Percentiles rank a stretch among this genome's conserved stretches.
These are phyloP conservation scores for Climacteris rufus DNA, from an alignment of 2,113 vertebrate genomes.

Conservation along the genomic window DNA sequence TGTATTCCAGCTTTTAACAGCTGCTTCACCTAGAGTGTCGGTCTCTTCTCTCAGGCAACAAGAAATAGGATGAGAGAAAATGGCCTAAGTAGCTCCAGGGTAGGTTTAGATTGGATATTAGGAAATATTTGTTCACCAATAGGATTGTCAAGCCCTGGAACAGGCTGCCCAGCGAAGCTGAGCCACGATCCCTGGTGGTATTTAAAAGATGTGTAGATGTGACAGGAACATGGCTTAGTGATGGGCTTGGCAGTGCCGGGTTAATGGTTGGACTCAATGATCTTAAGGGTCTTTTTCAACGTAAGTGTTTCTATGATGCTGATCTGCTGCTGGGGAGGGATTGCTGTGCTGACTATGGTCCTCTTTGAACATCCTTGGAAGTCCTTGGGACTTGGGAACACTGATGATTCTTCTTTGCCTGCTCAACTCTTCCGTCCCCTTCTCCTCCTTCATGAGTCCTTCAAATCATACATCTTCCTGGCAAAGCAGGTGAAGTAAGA, in stretches of 20 bases:
- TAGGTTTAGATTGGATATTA: background rate
- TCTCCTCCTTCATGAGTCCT: background rate
- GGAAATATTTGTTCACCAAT: background rate
- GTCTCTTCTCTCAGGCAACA: background rate
- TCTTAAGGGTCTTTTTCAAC: background rate
- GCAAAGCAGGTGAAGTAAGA: background rate
- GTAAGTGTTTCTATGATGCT: background rate
- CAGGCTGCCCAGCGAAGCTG: background rate
- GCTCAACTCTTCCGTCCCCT: background rate
- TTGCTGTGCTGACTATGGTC: background rate
- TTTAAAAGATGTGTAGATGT: background rate
- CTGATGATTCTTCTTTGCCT: background rate
- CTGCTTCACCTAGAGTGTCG: background rate
- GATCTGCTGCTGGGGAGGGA: background rate
- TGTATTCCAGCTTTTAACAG: background rate
- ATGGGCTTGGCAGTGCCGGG: background rate
- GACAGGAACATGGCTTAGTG: background rate
- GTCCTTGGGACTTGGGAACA: background rate
- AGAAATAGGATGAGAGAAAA: background rate
- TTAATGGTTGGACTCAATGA: accelerated
- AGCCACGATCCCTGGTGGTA: too few species aligned
- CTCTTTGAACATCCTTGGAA: background rate
- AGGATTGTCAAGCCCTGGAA: background rate
- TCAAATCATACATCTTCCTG: background rate
- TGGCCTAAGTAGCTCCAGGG: accelerated